A percentile compares a stretch with the other conserved stretches of the same genome.
Evolutionary conservation across 2,888 invertebrate species (phyloP).

Genomic region (Nomada fucata): DNA sequence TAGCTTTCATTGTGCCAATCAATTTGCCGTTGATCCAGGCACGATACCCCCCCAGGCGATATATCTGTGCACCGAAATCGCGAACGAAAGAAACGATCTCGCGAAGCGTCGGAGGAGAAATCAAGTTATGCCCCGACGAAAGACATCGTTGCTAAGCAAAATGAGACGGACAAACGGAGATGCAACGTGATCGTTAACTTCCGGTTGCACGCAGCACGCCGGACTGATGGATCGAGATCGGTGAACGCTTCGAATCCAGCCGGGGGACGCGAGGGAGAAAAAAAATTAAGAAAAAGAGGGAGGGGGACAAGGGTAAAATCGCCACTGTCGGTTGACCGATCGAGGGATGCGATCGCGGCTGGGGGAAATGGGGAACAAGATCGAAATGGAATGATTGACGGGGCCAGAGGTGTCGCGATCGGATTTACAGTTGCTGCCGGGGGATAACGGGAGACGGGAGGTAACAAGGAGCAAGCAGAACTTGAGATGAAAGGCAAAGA

Average conservation of each 20-base stretch:
- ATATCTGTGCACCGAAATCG: background rate
- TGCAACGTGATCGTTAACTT: slow-evolving; percentile 32
- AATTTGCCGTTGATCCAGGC: slow-evolving; percentile 1
- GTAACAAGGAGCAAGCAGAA: background rate
- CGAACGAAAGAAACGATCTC: too few species aligned
- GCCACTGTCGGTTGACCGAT: background rate
- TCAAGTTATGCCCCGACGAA: background rate
- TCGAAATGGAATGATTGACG: slow-evolving; percentile 52
- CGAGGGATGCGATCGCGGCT: background rate
- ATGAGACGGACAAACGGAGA: background rate
- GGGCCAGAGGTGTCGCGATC: slow-evolving; percentile 30
- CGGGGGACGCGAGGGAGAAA: background rate
- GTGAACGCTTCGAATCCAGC: slow-evolving; percentile 6
- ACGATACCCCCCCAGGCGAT: background rate
- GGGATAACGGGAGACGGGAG: slow-evolving; percentile 53
- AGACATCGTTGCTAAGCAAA: background rate
- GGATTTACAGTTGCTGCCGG: slow-evolving; percentile 55
- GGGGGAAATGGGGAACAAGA: slow-evolving; percentile 2
- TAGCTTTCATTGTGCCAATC: background rate
- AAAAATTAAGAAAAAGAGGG: background rate
- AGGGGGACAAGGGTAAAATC: too few species aligned
- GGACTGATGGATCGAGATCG: slow-evolving; percentile 37
- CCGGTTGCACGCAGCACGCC: background rate
- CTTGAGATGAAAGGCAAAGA: background rate
- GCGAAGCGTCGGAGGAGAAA: background rate